Conservation (phyloP, 2,113 vertebrate species). For the Azemiops feae region DNA sequence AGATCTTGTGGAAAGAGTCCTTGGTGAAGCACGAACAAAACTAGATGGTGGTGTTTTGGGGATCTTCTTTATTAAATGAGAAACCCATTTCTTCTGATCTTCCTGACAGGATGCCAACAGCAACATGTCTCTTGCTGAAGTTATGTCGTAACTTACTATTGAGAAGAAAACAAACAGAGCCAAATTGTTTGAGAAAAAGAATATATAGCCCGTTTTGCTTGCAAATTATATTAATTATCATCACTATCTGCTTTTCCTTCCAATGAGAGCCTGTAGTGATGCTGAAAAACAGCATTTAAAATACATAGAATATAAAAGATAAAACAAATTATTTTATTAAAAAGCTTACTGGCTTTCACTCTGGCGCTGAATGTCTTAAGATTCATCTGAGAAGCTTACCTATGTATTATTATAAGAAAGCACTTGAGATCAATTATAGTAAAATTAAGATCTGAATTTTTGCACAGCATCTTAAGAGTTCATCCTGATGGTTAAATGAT, state of each 20-base stretch:
- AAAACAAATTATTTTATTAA: not conserved
- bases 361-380: not conserved
- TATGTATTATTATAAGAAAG: not conserved
- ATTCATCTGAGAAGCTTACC: not conserved
- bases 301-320: not conserved
- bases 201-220: not conserved
- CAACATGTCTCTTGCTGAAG: conserved; percentile 95
- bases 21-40: conserved; percentile 91
- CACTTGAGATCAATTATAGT: not conserved
- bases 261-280: not conserved
- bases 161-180: not conserved
- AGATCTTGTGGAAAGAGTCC: conserved; percentile 90
- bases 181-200: conserved; percentile 22
- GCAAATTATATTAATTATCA: not conserved
- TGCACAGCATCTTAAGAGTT: not conserved
- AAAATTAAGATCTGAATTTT: not conserved
- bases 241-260: not conserved
- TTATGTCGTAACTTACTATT: conserved; percentile 95
- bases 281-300: not conserved
- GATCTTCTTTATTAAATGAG: conserved; percentile 97
- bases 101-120: conserved; percentile 92
- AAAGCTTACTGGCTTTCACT: not conserved
- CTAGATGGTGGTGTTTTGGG: conserved; percentile 91
- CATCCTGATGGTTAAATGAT: not conserved
- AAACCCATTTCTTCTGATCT: conserved; percentile 98